A percentile compares a stretch with the other conserved stretches of the same genome.
Conservation (phyloP, 2,113 vertebrate genomes). For the Corvus hawaiiensis region DNA sequence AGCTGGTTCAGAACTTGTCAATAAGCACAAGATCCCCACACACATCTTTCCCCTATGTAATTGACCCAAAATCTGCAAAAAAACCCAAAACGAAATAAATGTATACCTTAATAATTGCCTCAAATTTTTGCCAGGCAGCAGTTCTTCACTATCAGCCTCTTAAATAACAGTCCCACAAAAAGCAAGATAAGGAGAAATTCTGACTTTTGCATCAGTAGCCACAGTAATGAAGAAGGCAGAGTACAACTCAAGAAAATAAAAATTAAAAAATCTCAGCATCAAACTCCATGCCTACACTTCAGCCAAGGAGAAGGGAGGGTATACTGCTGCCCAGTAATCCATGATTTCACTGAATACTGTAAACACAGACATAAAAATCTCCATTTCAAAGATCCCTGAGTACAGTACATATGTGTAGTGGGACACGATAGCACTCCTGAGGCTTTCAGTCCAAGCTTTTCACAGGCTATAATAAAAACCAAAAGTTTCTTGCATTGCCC, state of each 20-base stretch:
- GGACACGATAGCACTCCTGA: slow-evolving; percentile 23
- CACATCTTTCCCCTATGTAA: background rate
- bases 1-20: background rate
- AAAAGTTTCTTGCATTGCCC: slow-evolving; percentile 51
- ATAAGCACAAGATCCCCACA: background rate
- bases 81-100: background rate
- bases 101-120: background rate
- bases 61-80: background rate
- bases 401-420: background rate
- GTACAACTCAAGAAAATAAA: background rate
- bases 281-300: background rate
- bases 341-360: background rate
- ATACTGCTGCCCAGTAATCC: background rate
- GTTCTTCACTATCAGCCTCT: background rate
- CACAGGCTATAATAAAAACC: slow-evolving; percentile 65
- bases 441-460: slow-evolving; percentile 53
- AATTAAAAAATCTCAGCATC: background rate
- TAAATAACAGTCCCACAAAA: background rate
- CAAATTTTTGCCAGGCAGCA: background rate
- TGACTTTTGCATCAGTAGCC: background rate
- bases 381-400: background rate
- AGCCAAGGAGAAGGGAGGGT: background rate
- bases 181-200: background rate
- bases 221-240: background rate
- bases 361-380: slow-evolving; percentile 4